phyloP scores from a whole-genome alignment of 2,113 vertebrate species.

The Notarius quadriscutis region DNA sequence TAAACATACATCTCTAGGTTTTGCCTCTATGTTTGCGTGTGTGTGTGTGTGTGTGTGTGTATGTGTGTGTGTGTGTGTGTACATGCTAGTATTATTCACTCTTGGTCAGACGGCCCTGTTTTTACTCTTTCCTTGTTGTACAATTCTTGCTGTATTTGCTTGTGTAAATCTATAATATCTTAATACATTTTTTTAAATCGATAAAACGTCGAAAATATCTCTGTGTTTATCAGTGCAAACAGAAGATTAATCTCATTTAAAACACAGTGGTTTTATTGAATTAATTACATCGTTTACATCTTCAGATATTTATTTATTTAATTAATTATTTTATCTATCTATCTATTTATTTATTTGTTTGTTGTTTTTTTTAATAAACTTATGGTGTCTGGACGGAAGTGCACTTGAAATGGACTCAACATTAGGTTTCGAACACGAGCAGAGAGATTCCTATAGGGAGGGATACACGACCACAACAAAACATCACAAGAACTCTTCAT shows the following conservation, averaged over 20 bases:
- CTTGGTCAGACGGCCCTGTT: not conserved
- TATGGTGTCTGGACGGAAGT: conserved; percentile 83
- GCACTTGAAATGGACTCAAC: conserved; percentile 76
- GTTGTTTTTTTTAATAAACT: conserved; percentile 60
- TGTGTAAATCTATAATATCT: not conserved
- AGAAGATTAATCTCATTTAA: conserved; percentile 54
- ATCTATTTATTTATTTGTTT: conserved; percentile 60
- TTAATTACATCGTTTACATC: conserved; percentile 92
- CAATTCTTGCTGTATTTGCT: not conserved
- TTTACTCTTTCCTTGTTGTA: not conserved
- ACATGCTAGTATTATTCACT: not conserved
- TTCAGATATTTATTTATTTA: conserved; percentile 75
- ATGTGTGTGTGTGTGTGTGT: not conserved
- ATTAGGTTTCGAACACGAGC: conserved; percentile 76
- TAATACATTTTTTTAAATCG: too few species aligned
- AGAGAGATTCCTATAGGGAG: conserved; percentile 47
- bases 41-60: too few species aligned
- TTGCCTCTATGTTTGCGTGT: not conserved
- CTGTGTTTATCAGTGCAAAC: conserved; percentile 45
- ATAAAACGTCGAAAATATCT: not conserved
- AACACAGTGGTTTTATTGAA: conserved; percentile 92
- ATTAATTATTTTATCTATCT: too few species aligned
- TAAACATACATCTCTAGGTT: not conserved
- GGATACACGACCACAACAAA: conserved; percentile 71
- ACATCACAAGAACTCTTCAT: conserved; percentile 73